Conservation (phyloP, 2,888 invertebrate genomes). For the Drosophila anomalata region DNA sequence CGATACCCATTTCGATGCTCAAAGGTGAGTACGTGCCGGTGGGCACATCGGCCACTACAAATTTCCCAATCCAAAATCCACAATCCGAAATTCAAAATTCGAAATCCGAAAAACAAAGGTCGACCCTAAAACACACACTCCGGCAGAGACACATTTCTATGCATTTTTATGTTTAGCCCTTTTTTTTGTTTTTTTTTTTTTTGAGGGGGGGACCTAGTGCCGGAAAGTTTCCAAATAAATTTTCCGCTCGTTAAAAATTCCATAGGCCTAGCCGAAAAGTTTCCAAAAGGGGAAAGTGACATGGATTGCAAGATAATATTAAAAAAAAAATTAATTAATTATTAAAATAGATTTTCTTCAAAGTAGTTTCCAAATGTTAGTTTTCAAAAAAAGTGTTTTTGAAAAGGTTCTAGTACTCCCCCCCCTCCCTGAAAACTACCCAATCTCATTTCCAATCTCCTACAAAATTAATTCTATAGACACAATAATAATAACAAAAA, state of each 20-base stretch:
- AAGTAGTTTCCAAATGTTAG: not conserved
- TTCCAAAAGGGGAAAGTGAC: conserved; percentile 39
- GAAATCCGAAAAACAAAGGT: conserved; percentile 41
- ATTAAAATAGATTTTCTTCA: not conserved
- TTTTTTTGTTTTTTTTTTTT: conserved; percentile 7
- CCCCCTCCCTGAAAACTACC: not conserved
- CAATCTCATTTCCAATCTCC: not conserved
- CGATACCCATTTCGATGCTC: conserved; percentile 86
- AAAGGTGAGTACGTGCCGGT: conserved; percentile 85
- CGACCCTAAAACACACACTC: conserved; percentile 19
- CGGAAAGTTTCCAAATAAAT: conserved; percentile 47
- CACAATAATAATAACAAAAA: not conserved
- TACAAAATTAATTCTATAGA: not conserved
- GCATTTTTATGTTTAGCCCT: conserved; percentile 44
- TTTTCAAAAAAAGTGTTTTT: too few species aligned
- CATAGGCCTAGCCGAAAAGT: conserved; percentile 41
- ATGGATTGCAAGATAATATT: not conserved
- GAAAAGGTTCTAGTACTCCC: not conserved
- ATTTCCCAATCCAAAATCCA: not conserved
- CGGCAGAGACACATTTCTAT: conserved; percentile 35
- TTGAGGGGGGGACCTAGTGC: conserved; percentile 15
- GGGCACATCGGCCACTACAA: conserved; percentile 11
- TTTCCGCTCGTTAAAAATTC: conserved; percentile 66
- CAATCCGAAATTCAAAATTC: not conserved
- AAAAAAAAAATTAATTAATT: not conserved